Percentiles rank a stretch among this genome's conserved stretches.
phyloP scores from a whole-genome alignment of 2,113 vertebrate species.

The Rhagologus leucostigma region DNA sequence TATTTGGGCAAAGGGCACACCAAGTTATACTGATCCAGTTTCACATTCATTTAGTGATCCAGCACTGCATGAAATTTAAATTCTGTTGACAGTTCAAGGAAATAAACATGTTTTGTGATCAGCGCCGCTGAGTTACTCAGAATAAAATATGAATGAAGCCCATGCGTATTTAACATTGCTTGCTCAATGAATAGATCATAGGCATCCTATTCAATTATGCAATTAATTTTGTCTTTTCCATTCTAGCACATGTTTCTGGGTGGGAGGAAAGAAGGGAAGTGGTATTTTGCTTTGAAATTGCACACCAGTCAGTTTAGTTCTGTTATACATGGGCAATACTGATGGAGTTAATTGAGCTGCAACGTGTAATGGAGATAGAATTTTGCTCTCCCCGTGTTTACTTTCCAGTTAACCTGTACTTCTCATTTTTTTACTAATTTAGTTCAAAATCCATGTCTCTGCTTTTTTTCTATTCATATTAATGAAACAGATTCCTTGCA shows the following conservation, averaged over 20 bases:
- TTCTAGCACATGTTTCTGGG: neutral
- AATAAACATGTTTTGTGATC: neutral
- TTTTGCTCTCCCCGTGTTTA: neutral
- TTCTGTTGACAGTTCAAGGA: neutral
- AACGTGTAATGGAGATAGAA: neutral
- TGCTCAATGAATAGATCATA: neutral
- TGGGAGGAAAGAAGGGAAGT: neutral
- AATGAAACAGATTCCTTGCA: neutral
- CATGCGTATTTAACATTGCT: neutral
- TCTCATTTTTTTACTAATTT: constrained; percentile 10
- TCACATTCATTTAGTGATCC: neutral
- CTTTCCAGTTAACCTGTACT: neutral
- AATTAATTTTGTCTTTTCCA: neutral
- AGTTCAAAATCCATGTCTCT: neutral
- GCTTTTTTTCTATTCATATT: neutral
- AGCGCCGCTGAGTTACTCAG: fast-evolving
- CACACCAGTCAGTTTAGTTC: neutral
- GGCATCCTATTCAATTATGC: neutral
- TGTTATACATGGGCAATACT: neutral
- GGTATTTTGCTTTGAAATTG: neutral
- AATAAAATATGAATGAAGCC: neutral
- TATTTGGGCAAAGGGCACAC: neutral
- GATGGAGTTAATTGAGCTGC: neutral
- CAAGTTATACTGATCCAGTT: neutral
- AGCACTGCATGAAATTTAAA: neutral